phyloP scores from a whole-genome alignment of 2,888 invertebrate genomes.

The Horisme vitalbata region DNA sequence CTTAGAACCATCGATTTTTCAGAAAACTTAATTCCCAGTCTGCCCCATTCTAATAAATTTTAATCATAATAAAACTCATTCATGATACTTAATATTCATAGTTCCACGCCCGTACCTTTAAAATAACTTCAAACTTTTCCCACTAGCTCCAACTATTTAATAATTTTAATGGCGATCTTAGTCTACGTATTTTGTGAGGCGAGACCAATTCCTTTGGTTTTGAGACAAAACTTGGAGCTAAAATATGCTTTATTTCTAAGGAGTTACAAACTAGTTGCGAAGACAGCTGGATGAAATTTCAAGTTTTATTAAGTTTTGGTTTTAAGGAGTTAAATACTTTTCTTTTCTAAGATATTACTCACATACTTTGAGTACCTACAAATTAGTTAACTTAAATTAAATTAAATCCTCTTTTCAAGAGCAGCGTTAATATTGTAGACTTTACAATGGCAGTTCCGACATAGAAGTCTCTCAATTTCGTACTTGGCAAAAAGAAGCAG shows the following conservation, averaged over 20 bases:
- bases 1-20: neutral
- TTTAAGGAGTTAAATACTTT: too few species aligned
- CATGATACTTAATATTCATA: constrained; percentile 20
- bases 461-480: too few species aligned
- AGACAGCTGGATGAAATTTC: too few species aligned
- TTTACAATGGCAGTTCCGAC: too few species aligned
- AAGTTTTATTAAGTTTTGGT: too few species aligned
- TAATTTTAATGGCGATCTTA: constrained; percentile 46
- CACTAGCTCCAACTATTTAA: constrained; percentile 40
- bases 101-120: constrained; percentile 32
- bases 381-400: too few species aligned
- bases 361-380: too few species aligned
- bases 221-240: neutral
- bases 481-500: too few species aligned
- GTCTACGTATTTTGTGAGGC: constrained; percentile 37
- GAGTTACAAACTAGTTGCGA: too few species aligned
- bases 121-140: constrained; percentile 39
- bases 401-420: too few species aligned
- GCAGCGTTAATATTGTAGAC: too few species aligned
- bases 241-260: constrained; percentile 5
- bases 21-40: neutral
- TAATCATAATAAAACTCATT: constrained; percentile 12
- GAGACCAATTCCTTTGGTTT: constrained; percentile 7
- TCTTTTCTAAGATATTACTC: too few species aligned
- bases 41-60: constrained; percentile 7